Evolutionary conservation across 2,113 vertebrate species (phyloP).

Genomic region (Glaucomys volans): DNA sequence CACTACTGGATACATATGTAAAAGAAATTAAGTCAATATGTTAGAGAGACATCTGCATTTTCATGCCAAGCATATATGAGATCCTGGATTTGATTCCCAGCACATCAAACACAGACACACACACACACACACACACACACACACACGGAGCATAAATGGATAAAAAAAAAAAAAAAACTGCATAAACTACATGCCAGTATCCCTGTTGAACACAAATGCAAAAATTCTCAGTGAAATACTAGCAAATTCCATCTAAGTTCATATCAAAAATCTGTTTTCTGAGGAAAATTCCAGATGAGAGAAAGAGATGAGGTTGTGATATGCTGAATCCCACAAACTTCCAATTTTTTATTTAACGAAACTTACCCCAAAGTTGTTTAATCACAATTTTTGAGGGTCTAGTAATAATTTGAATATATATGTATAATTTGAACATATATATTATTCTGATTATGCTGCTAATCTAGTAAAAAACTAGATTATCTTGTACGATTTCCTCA

Average conservation of each 20-base stretch:
- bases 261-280: background rate
- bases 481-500: background rate
- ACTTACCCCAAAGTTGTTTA: background rate
- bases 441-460: background rate
- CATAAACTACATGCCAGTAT: background rate
- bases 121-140: background rate
- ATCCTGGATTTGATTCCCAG: background rate
- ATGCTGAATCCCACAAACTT: background rate
- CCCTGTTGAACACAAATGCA: background rate
- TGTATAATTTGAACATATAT: no score
- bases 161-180: no score
- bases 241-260: background rate
- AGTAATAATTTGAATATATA: background rate
- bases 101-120: no score
- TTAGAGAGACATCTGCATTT: no score
- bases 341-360: background rate
- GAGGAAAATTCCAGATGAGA: background rate
- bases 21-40: no score
- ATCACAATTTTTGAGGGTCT: background rate
- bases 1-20: no score
- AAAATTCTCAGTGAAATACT: background rate
- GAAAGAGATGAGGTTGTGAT: background rate
- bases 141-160: background rate
- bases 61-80: background rate
- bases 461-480: background rate